phyloP scores from a whole-genome alignment of 2,888 invertebrate genomes.

The Unio delphinus region DNA sequence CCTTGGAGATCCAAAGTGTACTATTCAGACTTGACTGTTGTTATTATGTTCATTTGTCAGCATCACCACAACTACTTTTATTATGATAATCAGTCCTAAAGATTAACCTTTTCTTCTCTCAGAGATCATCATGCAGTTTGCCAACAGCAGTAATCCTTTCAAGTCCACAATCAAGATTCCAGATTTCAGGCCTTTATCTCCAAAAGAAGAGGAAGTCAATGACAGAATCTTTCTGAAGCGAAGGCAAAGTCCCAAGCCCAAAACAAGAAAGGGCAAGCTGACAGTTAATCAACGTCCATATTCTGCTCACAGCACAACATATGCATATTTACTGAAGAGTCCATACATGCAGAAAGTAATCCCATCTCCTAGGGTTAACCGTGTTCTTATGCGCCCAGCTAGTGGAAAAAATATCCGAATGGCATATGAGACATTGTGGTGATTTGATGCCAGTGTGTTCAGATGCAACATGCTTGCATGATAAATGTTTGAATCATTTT shows the following conservation, averaged over 20 bases:
- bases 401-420: constrained; percentile 38
- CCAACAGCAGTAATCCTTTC: constrained; percentile 32
- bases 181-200: constrained; percentile 19
- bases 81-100: no score
- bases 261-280: constrained; percentile 38
- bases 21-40: no score
- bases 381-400: constrained; percentile 43
- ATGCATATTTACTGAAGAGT: constrained; percentile 49
- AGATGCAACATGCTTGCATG: no score
- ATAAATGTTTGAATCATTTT: no score
- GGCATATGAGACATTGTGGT: constrained; percentile 35
- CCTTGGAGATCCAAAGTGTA: no score
- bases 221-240: constrained; percentile 50
- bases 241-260: constrained; percentile 45
- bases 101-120: constrained; percentile 12
- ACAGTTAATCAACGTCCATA: constrained; percentile 63
- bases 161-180: constrained; percentile 28
- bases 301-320: constrained; percentile 55
- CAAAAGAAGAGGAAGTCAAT: constrained; percentile 27
- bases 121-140: constrained; percentile 40
- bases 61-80: no score
- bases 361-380: constrained; percentile 46
- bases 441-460: not conserved
- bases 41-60: no score
- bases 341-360: constrained; percentile 57